These are phyloP conservation scores for Neopelma chrysocephalum DNA, from an alignment of 2,797 vertebrate species.

Conservation along the genomic window DNA sequence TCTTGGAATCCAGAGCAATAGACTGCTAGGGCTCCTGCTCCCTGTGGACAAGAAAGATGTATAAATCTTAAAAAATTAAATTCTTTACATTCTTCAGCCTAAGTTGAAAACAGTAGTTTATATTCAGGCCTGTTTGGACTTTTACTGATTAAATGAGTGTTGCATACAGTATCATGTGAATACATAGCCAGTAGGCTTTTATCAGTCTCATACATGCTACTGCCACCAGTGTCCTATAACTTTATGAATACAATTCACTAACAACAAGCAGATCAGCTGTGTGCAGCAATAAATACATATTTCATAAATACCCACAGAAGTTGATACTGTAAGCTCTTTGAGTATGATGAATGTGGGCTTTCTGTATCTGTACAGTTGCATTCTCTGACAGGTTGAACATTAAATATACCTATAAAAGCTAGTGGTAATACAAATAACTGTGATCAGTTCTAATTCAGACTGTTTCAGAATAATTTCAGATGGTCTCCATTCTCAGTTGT, in stretches of 20 bases:
- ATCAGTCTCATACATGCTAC: not conserved
- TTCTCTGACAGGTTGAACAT: not conserved
- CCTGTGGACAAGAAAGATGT: not conserved
- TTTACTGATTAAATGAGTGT: not conserved
- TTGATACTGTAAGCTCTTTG: not conserved
- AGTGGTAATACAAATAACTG: not conserved
- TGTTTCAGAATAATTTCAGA: not conserved
- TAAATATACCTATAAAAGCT: not conserved
- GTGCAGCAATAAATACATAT: not conserved
- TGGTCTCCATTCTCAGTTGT: not conserved
- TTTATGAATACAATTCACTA: not conserved
- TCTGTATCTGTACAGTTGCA: not conserved
- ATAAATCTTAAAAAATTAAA: slow-evolving; percentile 55
- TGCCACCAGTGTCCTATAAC: not conserved
- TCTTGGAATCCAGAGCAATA: slow-evolving; percentile 6
- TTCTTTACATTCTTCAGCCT: slow-evolving; percentile 49
- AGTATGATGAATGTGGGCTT: not conserved
- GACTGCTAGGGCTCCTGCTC: slow-evolving; percentile 34
- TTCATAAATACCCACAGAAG: not conserved
- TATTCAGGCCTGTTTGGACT: not conserved
- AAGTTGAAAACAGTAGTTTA: slow-evolving; percentile 32
- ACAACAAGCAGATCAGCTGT: not conserved
- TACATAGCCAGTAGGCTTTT: not conserved
- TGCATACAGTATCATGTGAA: not conserved
- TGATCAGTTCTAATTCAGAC: not conserved